These are phyloP conservation scores for Leontopithecus rosalia DNA, from an alignment of 2,797 vertebrate genomes.

Conservation along the genomic window DNA sequence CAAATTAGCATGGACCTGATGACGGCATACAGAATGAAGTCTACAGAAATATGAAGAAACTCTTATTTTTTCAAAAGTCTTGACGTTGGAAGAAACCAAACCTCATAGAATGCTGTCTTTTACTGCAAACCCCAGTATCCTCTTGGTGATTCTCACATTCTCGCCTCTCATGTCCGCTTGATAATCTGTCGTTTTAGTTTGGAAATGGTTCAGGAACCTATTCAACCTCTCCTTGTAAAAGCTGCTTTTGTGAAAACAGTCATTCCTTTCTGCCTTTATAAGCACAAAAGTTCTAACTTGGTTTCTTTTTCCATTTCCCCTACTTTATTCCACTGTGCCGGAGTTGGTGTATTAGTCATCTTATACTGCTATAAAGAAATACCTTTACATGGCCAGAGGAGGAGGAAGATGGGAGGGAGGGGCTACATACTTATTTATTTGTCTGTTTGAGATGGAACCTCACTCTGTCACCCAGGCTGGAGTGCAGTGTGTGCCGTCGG, in stretches of 20 bases:
- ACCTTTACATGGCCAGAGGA: neutral
- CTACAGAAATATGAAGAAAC: neutral
- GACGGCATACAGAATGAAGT: neutral
- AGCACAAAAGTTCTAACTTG: no score
- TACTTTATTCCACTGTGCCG: neutral
- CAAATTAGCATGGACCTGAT: neutral
- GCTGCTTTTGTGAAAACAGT: neutral
- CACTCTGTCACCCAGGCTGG: neutral
- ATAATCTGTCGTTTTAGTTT: neutral
- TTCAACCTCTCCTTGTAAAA: neutral
- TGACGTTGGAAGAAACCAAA: neutral
- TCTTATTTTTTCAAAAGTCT: neutral
- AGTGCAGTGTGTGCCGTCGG: neutral
- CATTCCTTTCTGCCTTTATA: neutral
- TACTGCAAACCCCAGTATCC: neutral
- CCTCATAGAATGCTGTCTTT: neutral
- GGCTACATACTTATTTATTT: neutral
- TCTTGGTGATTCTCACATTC: neutral
- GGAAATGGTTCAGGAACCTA: neutral
- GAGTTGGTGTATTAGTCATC: neutral
- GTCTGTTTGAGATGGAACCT: neutral
- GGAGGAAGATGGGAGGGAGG: neutral
- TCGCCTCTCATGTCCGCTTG: accelerated
- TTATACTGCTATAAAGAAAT: neutral
- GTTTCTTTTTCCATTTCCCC: neutral